phyloP scores from a whole-genome alignment of 2,888 invertebrate genomes.

The Sphecodes monilicornis region DNA sequence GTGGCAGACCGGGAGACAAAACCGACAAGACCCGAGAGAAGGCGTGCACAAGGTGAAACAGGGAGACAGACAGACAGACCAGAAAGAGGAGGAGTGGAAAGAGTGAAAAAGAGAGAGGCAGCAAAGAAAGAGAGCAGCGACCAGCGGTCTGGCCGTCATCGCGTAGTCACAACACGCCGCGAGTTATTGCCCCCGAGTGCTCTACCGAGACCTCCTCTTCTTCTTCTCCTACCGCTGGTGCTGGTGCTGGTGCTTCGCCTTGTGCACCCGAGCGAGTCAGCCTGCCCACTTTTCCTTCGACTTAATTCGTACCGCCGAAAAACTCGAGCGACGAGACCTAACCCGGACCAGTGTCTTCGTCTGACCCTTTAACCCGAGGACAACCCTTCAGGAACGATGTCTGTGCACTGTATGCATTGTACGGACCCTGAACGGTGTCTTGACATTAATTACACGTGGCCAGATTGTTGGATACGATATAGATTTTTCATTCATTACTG shows the following conservation, averaged over 20 bases:
- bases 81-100: neutral
- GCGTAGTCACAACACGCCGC: slow-evolving; percentile 79
- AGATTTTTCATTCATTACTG: too few species aligned
- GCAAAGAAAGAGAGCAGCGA: slow-evolving; percentile 71
- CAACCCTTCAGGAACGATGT: too few species aligned
- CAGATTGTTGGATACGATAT: too few species aligned
- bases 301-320: slow-evolving; percentile 76
- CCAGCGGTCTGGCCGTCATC: slow-evolving; percentile 81
- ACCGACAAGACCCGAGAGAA: neutral
- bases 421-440: too few species aligned
- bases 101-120: slow-evolving; percentile 3
- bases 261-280: slow-evolving; percentile 2
- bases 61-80: slow-evolving; percentile 12
- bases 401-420: too few species aligned
- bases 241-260: slow-evolving; percentile 17
- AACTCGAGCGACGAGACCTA: slow-evolving; percentile 65
- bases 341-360: too few species aligned
- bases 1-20: slow-evolving; percentile 22
- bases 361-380: too few species aligned
- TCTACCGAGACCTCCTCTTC: slow-evolving; percentile 46
- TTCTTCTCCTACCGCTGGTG: slow-evolving; percentile 38
- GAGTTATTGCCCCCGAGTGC: slow-evolving; percentile 77
- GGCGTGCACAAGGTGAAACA: slow-evolving; percentile 38
- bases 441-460: too few species aligned
- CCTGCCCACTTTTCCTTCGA: slow-evolving; percentile 62